Conservation (phyloP, 2,113 vertebrate species). For the Chionis minor region DNA sequence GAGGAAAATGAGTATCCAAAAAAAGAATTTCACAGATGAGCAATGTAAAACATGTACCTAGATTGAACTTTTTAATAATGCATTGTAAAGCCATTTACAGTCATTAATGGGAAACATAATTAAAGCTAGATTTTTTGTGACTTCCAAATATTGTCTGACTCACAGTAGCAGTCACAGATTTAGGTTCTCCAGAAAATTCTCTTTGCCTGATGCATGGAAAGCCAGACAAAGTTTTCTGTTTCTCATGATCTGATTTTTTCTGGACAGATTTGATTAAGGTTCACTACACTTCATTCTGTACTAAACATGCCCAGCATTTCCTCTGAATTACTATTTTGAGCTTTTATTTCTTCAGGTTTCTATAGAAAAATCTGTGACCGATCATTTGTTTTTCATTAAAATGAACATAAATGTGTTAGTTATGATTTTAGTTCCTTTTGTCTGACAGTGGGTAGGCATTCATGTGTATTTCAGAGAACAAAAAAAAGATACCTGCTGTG, state of each 20-base stretch:
- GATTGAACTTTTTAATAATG: neutral
- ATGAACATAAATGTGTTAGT: neutral
- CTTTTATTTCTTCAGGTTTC: neutral
- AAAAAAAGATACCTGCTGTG: neutral
- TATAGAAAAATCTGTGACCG: neutral
- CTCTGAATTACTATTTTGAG: neutral
- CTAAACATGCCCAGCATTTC: neutral
- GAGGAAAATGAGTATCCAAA: neutral
- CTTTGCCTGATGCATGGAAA: neutral
- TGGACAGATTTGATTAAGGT: neutral
- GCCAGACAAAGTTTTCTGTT: neutral
- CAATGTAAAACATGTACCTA: neutral
- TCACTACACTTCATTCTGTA: neutral
- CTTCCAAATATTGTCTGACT: neutral
- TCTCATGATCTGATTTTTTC: neutral
- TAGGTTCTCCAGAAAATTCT: neutral
- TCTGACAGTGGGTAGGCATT: neutral
- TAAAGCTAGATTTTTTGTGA: neutral
- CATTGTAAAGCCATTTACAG: neutral
- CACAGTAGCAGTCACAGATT: neutral
- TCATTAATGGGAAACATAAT: neutral
- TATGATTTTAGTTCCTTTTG: neutral
- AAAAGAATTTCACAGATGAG: neutral
- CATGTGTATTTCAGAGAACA: neutral
- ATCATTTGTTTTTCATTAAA: conserved; percentile 2